Evolutionary conservation across 1,140 invertebrate species (phyloP), one percentile per base, ranked within the genome.

Genomic region (Drosophila pallidifrons): DNA sequence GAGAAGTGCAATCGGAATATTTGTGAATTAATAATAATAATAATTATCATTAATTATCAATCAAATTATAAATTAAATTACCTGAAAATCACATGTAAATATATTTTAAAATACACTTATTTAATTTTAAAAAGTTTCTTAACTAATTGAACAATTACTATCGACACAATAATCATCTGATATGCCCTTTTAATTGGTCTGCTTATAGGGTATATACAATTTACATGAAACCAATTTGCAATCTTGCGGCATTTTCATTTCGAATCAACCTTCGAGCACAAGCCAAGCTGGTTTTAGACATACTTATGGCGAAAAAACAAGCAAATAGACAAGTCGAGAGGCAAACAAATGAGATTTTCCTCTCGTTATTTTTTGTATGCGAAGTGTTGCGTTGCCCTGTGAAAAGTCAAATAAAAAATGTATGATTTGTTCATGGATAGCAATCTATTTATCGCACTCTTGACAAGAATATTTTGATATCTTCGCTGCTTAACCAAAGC

Each of bases 161-260:
- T 32, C 35, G 2, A 38, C 35, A 35, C 20, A 54, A 45, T 45
- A 45, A 25, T 25, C 20, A 4, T 25, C 20, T 30, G 1, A 3
- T 25, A 58, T 43, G 5, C 57, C 57, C 41, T 25, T 32, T 15
- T 15, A 30, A 15, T 15, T 5, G 13, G 4, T 11, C 20, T 3
- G 1, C 5, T 13, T 64, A 45, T 35, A 69, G 65, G 49, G 71
- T 74, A 61, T 74, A 13, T 10, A 4, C 55, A 74, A 74, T 69
- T 69, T 61, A 55, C 71, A 74, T 69, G 57, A 55, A 68, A 60
- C 57, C 67, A 75, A 71, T 71, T 65, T 65, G 45, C 59, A 49
- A 63, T 70, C 66, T 71, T 64, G 58, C 55, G 64, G 64, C 60
- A 75, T 75, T 71, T 65, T 75, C 52, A 65, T 75, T 71, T 59